Percentiles rank a stretch among this genome's conserved stretches.
These are phyloP conservation scores for Colossoma macropomum DNA, from an alignment of 2,113 vertebrate genomes.

Conservation along the genomic window DNA sequence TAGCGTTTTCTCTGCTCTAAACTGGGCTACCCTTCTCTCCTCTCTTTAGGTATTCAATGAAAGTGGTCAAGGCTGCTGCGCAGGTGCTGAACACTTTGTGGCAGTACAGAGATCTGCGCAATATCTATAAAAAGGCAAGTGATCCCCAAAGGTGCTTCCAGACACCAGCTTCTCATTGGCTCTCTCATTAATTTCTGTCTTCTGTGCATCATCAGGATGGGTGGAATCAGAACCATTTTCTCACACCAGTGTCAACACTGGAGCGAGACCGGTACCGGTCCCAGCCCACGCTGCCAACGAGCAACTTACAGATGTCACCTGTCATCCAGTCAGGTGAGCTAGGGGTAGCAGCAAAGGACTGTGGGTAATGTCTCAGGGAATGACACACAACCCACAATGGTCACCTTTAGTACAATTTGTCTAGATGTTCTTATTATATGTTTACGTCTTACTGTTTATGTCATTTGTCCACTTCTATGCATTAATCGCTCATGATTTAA, in stretches of 20 bases:
- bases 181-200: constrained; percentile 12
- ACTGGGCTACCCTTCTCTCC: neutral
- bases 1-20: too few species aligned
- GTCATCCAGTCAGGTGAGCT: constrained; percentile 93
- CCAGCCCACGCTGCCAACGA: constrained; percentile 92
- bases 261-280: constrained; percentile 96
- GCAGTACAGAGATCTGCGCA: constrained; percentile 97
- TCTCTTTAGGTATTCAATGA: constrained; percentile 87
- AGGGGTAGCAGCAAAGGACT: neutral
- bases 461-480: neutral
- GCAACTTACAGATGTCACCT: constrained; percentile 93
- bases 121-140: constrained; percentile 96
- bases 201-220: constrained; percentile 83
- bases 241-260: constrained; percentile 94
- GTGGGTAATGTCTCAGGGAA: neutral
- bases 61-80: constrained; percentile 96
- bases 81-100: constrained; percentile 97
- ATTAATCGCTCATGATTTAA: neutral
- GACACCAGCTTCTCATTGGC: neutral
- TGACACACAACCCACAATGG: neutral
- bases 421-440: neutral
- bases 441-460: neutral
- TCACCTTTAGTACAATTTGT: neutral
- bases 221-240: constrained; percentile 98
- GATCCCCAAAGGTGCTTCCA: neutral